Conservation (phyloP, 2,113 vertebrate genomes). For the Ailuropoda melanoleuca region DNA sequence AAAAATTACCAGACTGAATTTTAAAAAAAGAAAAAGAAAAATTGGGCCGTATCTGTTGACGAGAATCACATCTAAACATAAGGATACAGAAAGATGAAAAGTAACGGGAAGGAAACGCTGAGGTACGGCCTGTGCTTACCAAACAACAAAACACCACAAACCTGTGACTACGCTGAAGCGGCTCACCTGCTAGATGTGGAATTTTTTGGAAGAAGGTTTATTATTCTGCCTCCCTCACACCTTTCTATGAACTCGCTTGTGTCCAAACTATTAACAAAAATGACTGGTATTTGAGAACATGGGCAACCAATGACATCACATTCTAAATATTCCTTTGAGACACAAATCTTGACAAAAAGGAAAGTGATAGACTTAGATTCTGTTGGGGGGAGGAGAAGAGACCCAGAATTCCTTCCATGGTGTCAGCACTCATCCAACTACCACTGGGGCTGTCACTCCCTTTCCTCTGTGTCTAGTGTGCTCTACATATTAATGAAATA, state of each 20-base stretch:
- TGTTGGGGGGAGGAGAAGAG: background rate
- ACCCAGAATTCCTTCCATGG: background rate
- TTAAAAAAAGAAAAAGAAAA: background rate
- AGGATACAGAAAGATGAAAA: background rate
- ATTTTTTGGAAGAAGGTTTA: background rate
- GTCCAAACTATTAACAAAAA: background rate
- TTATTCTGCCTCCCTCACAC: background rate
- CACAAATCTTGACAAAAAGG: background rate
- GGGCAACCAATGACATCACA: no score
- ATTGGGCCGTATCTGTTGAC: background rate
- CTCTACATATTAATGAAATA: background rate
- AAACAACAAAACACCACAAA: background rate
- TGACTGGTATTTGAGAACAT: background rate
- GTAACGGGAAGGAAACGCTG: background rate
- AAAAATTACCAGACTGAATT: background rate
- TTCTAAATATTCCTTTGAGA: background rate
- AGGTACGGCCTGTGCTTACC: background rate
- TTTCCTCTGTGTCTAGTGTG: background rate
- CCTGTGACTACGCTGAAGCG: background rate
- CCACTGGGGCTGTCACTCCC: background rate
- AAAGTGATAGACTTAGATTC: background rate
- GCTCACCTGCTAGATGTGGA: background rate
- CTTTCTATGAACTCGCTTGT: background rate
- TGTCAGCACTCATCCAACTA: background rate
- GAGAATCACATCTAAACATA: background rate